These are phyloP conservation scores for Mya arenaria DNA, from an alignment of 1,140 invertebrate species.

Conservation along the genomic window DNA sequence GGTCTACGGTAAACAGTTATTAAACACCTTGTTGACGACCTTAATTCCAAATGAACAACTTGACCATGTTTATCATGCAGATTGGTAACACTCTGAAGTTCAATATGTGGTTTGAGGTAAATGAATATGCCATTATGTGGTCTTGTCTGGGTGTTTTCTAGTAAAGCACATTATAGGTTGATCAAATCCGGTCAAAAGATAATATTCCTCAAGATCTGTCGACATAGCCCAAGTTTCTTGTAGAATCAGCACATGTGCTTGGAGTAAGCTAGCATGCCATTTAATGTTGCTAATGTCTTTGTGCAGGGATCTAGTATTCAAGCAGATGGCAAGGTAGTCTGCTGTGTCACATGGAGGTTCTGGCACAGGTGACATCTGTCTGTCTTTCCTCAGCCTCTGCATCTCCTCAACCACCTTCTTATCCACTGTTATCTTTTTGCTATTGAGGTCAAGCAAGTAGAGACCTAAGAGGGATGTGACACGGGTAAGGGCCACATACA, in stretches of 20 bases:
- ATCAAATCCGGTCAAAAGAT: not conserved
- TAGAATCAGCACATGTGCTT: not conserved
- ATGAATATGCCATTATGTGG: not conserved
- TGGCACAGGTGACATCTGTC: not conserved
- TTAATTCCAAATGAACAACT: not conserved
- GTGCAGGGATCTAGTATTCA: slow-evolving; percentile 2
- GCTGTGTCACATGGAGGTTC: not conserved
- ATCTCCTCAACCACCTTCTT: not conserved
- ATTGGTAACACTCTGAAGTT: not conserved
- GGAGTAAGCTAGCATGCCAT: not conserved
- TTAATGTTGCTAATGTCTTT: not conserved
- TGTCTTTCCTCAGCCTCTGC: not conserved
- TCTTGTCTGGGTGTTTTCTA: not conserved
- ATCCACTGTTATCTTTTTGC: not conserved
- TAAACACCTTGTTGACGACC: not conserved
- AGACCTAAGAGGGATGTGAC: not conserved
- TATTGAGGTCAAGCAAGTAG: not conserved
- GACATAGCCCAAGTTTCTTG: not conserved
- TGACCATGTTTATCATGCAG: not conserved
- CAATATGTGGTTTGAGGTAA: not conserved
- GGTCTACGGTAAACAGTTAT: not conserved
- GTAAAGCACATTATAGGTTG: not conserved
- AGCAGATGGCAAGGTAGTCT: not conserved
- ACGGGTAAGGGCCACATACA: not conserved
- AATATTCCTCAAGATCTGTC: slow-evolving; percentile 23